Conservation (phyloP, 2,797 vertebrate genomes). For the Labroides dimidiatus region DNA sequence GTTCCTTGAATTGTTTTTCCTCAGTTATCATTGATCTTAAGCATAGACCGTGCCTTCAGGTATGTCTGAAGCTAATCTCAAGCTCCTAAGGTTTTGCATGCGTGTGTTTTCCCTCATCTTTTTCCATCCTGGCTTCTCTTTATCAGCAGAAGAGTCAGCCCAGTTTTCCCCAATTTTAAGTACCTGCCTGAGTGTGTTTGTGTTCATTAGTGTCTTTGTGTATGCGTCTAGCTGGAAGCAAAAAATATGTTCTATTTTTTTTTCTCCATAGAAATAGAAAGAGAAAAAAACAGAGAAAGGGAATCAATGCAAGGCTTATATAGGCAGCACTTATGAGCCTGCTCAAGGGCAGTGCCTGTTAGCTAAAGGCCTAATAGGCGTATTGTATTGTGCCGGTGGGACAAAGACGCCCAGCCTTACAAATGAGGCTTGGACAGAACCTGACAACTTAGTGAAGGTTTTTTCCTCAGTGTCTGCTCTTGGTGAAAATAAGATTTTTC, state of each 20-base stretch:
- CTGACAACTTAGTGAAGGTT: conserved; percentile 20
- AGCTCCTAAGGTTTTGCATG: not conserved
- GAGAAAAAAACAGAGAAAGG: conserved; percentile 18
- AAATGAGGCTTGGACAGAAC: conserved; percentile 29
- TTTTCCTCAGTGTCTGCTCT: conserved; percentile 2
- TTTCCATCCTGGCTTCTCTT: not conserved
- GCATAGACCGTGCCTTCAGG: not conserved
- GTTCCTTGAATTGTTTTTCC: not conserved
- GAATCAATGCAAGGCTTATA: conserved; percentile 23
- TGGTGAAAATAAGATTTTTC: conserved; percentile 22
- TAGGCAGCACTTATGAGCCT: conserved; percentile 29
- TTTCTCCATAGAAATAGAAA: not conserved
- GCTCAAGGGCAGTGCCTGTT: conserved; percentile 34
- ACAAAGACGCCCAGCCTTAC: conserved; percentile 2
- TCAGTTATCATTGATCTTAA: not conserved
- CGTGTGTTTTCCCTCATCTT: not conserved
- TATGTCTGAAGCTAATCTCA: not conserved
- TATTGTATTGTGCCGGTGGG: conserved; percentile 44
- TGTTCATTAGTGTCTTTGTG: not conserved
- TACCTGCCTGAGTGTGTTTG: not conserved
- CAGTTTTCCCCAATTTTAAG: not conserved
- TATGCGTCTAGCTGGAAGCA: conserved; percentile 1
- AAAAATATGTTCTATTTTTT: not conserved
- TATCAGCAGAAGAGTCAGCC: conserved; percentile 9
- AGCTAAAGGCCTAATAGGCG: conserved; percentile 43